These are phyloP conservation scores for Cosmia trapezina DNA, from an alignment of 2,888 invertebrate genomes.

Conservation along the genomic window DNA sequence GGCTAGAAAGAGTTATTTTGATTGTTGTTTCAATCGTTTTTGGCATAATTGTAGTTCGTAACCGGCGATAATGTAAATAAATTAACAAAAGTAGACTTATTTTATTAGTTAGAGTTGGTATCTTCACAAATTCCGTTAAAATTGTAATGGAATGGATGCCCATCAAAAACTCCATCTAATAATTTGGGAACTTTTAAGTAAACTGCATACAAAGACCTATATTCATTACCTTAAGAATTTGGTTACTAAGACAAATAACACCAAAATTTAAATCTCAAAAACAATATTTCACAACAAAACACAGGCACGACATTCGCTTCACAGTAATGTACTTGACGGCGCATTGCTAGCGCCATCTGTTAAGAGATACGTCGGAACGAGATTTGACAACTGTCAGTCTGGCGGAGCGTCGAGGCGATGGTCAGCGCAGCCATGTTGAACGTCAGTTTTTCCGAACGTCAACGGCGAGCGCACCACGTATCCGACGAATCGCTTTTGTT, in stretches of 20 bases:
- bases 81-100: background rate
- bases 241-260: conserved; percentile 8
- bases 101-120: background rate
- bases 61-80: too few species aligned
- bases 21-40: background rate
- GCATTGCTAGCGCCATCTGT: too few species aligned
- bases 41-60: background rate
- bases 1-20: background rate
- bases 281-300: conserved; percentile 37
- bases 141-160: background rate
- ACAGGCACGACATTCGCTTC: conserved; percentile 39
- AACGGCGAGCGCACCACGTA: too few species aligned
- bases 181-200: background rate
- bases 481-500: too few species aligned
- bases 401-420: too few species aligned
- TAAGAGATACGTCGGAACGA: too few species aligned
- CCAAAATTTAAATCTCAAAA: conserved; percentile 9
- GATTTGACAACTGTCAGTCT: too few species aligned
- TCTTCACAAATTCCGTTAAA: background rate
- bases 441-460: too few species aligned
- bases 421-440: too few species aligned
- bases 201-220: background rate
- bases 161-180: background rate
- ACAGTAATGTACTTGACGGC: conserved; percentile 55
- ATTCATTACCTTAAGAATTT: conserved; percentile 24